Evolutionary conservation across 2,113 vertebrate species (phyloP), one percentile per base, ranked within the genome.

Genomic region (Ochotona curzoniae): DNA sequence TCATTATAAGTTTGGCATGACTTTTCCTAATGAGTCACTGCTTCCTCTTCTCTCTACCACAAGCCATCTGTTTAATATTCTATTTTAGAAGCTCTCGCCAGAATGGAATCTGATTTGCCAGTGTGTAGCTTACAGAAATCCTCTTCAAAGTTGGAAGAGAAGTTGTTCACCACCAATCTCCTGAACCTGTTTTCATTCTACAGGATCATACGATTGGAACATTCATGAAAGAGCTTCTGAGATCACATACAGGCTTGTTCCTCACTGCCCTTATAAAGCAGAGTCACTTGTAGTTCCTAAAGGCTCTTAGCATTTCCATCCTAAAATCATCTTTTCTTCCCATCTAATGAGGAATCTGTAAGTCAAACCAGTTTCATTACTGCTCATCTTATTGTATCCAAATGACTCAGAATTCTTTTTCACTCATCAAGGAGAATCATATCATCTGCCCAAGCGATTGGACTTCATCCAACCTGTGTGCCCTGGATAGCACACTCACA

Each of bases 1-100:
- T 84, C 83, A 79, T 89, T 91, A 73, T 82, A 90, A 91, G 71
- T 84, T 83, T 96, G 94, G 94, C 94, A 75, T 89, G 76, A 91
- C 67, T 96, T 94, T 75, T 93, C 76, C 80, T 82, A 70, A 73
- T 97, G 96, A 96, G 63, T 97, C 96, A 96, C 67, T 63, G 94
- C 93, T 95, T 96, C 95, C 96, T 93, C 81, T 94, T 84, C 89
- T 95, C 74, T 23, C n/a, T 73, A 71, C 78, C 92, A 78, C 67
- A 89, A 61, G 60, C 94, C 96, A 96, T 95, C 96, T 97, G 95
- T 71, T 96, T 96, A 96, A 94, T 96, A 93, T 86, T 95, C 94
- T 94, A 95, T 96, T 95, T 95, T 93, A 95, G 87, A 96, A 74
- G 54, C 57, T 81, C 87, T 91, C 91, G 69, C 76, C 84, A 70